Evolutionary conservation across 92 coral and sea anemone genomes (phyloP), one percentile per base, ranked within the genome.

Genomic region (Bergia puertoricense): DNA sequence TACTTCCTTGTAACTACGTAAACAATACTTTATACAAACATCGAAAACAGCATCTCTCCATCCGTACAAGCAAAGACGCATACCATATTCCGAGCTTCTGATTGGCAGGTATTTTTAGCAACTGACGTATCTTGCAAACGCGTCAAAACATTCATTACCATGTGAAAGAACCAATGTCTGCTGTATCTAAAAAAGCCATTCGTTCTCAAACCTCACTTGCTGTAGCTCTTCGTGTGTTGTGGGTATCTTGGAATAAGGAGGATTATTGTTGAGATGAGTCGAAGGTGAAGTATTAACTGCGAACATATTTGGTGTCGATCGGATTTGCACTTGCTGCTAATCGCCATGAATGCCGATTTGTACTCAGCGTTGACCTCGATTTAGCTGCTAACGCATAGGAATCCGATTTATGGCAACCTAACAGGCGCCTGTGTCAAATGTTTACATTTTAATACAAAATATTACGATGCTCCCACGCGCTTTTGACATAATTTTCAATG

Each of bases 61-160:
- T 74, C 18, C 42, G 66, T 48, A 54, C 68, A 54, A 7, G 68
- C n/a, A 56, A 15, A 81, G 85, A 40, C 85, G 68, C 74, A 22
- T 40, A 36, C 2, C 85, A 30, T 6, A 39, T 62, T 51, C 7
- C 74, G 74, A 38, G 14, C 37, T 62, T 81, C 36, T 62, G 36
- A 81, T 40, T 81, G 74, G 74, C 6, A 13, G 85, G 16, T 81
- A 59, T 81, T 57, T 81, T 62, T 81, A 81, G 85, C 50, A 56
- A 8, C 13, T 79, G 82, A 79, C 85, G 68, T 9, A 37, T 40
- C 30, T 38, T 54, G 43, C 16, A 40, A 48, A 79, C 39, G 39
- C 83, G 82, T 79, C 66, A 79, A 79, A 48, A 48, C 82, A 79
- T n/a, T 30, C 2, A 43, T 36, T 51, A 54, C 23, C 66, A 48